These are phyloP conservation scores for Bilobella aurantiaca DNA, from an alignment of 1,140 invertebrate genomes.

Conservation along the genomic window DNA sequence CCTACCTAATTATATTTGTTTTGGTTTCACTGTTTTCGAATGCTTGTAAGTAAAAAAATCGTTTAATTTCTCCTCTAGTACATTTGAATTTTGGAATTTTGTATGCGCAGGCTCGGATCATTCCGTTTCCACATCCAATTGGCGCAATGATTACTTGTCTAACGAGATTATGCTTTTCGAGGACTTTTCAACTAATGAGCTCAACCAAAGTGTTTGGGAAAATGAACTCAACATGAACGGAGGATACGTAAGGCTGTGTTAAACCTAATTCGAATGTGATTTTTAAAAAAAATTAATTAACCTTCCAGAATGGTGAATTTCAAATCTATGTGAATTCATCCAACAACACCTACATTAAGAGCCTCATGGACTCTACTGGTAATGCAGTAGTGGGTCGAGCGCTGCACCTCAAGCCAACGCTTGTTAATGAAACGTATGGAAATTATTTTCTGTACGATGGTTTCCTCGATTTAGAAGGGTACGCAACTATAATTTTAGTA, in stretches of 20 bases:
- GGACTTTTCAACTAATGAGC: constrained; percentile 3
- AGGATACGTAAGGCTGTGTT: not conserved
- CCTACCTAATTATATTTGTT: too few species aligned
- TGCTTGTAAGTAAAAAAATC: too few species aligned
- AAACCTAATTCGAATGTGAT: not conserved
- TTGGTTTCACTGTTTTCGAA: too few species aligned
- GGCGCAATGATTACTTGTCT: too few species aligned
- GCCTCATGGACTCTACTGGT: constrained; percentile 51
- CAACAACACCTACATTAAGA: constrained; percentile 47
- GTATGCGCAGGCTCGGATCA: too few species aligned
- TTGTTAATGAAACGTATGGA: constrained; percentile 43
- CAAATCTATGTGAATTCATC: constrained; percentile 53
- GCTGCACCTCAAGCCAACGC: constrained; percentile 49
- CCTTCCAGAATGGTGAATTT: constrained; percentile 43
- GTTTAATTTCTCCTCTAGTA: too few species aligned
- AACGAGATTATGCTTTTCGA: not conserved
- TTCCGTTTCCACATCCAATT: too few species aligned
- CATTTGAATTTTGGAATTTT: too few species aligned
- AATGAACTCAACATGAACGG: constrained; percentile 24
- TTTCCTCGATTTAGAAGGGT: not conserved
- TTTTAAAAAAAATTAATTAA: not conserved
- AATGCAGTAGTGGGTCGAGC: too few species aligned
- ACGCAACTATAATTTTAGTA: too few species aligned
- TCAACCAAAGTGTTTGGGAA: constrained; percentile 11
- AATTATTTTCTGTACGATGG: constrained; percentile 39